A percentile compares a stretch with the other conserved stretches of the same genome.
Evolutionary conservation across 2,797 vertebrate genomes (phyloP).

Genomic region (Acanthiza pusilla): DNA sequence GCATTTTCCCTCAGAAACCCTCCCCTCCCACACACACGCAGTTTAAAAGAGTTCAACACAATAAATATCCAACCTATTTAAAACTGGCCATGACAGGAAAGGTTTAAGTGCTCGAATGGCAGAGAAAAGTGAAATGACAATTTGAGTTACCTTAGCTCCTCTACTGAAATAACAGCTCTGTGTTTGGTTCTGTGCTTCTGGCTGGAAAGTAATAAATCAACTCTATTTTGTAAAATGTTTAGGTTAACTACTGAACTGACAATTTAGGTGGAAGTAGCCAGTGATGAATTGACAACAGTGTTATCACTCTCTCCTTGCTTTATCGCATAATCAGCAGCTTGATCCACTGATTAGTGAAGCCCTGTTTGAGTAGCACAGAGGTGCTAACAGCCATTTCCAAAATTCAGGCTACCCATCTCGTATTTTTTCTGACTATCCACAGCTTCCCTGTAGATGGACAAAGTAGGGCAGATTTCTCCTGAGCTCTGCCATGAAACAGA

Average conservation of each 20-base stretch:
- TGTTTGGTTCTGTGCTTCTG: neutral
- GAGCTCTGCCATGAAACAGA: neutral
- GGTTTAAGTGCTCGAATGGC: neutral
- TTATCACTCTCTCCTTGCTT: neutral
- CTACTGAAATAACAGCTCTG: neutral
- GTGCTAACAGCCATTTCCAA: neutral
- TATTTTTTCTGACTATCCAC: neutral
- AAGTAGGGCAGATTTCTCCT: neutral
- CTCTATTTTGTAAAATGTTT: conserved; percentile 17
- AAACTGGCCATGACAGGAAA: neutral
- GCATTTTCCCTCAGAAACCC: conserved; percentile 41
- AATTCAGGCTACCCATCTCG: neutral
- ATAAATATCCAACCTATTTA: conserved; percentile 23
- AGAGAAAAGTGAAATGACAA: neutral
- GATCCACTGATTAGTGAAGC: neutral
- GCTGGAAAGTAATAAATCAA: conserved; percentile 11
- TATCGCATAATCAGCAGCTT: conserved; percentile 10
- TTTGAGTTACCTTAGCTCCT: neutral
- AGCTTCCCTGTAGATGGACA: neutral
- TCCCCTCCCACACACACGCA: neutral
- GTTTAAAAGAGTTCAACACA: conserved; percentile 35
- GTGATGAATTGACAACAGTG: neutral
- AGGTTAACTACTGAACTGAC: conserved; percentile 9
- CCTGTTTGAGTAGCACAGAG: neutral
- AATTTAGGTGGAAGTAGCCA: neutral